Conservation (phyloP, 2,113 vertebrate genomes). For the Alectura lathami region DNA sequence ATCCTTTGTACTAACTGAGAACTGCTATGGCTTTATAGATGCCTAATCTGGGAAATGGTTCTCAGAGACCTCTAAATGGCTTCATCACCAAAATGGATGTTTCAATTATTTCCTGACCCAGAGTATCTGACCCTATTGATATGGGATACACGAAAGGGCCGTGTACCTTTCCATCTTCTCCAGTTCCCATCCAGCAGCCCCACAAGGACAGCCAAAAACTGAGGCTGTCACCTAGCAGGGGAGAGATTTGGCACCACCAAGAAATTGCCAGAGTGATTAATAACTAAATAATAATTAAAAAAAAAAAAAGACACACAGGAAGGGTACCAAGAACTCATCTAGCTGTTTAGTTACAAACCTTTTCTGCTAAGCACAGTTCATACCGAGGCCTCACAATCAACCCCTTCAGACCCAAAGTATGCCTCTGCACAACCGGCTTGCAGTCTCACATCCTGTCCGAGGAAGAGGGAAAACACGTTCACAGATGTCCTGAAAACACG, state of each 20-base stretch:
- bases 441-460: conserved; percentile 16
- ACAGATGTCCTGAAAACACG: not conserved
- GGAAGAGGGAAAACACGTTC: not conserved
- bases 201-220: not conserved
- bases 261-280: not conserved
- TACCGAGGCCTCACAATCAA: not conserved
- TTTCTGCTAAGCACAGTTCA: not conserved
- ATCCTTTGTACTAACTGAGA: not conserved
- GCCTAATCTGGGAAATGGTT: not conserved
- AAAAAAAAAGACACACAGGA: not conserved
- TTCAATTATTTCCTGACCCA: not conserved
- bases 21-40: not conserved
- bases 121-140: not conserved
- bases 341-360: not conserved
- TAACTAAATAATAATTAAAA: not conserved
- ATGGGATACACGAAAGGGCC: not conserved
- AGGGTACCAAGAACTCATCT: not conserved
- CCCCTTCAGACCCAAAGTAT: not conserved
- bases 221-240: not conserved
- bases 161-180: not conserved
- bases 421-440: not conserved
- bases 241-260: not conserved
- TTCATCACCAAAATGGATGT: not conserved
- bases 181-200: not conserved
- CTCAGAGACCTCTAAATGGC: not conserved